phyloP scores from a whole-genome alignment of 2,888 invertebrate genomes.

The Operophtera brumata region DNA sequence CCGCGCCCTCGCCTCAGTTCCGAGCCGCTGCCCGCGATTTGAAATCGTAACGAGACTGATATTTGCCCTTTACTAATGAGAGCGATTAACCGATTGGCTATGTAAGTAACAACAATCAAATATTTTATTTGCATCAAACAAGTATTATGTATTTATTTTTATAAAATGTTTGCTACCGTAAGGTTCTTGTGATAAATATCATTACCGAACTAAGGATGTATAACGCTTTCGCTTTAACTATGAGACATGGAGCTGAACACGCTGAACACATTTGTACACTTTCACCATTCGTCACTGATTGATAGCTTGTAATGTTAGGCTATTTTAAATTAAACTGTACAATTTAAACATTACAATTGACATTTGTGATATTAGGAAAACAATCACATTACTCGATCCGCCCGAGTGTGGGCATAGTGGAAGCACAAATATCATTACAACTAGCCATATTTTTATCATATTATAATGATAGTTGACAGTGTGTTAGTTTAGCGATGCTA shows the following conservation, averaged over 20 bases:
- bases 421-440: slow-evolving; percentile 70
- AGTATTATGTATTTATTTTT: slow-evolving; percentile 68
- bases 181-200: slow-evolving; percentile 46
- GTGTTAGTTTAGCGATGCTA: slow-evolving; percentile 57
- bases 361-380: slow-evolving; percentile 74
- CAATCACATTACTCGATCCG: slow-evolving; percentile 37
- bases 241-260: slow-evolving; percentile 23
- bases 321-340: slow-evolving; percentile 24
- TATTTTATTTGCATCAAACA: slow-evolving; percentile 56
- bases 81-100: slow-evolving; percentile 32
- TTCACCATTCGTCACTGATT: slow-evolving; percentile 24
- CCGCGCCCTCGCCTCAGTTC: too few relatives aligned
- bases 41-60: slow-evolving; percentile 52
- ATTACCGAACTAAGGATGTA: slow-evolving; percentile 14
- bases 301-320: slow-evolving; percentile 20
- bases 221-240: slow-evolving; percentile 31
- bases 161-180: slow-evolving; percentile 47
- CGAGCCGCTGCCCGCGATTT: too few relatives aligned
- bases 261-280: slow-evolving; percentile 23
- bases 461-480: slow-evolving; percentile 58
- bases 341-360: slow-evolving; percentile 60
- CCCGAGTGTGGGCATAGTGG: slow-evolving; percentile 37
- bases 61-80: slow-evolving; percentile 33
- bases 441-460: slow-evolving; percentile 77
- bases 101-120: slow-evolving; percentile 30